These are phyloP conservation scores for Dioctria rufipes DNA, from an alignment of 2,888 invertebrate species.

Conservation along the genomic window DNA sequence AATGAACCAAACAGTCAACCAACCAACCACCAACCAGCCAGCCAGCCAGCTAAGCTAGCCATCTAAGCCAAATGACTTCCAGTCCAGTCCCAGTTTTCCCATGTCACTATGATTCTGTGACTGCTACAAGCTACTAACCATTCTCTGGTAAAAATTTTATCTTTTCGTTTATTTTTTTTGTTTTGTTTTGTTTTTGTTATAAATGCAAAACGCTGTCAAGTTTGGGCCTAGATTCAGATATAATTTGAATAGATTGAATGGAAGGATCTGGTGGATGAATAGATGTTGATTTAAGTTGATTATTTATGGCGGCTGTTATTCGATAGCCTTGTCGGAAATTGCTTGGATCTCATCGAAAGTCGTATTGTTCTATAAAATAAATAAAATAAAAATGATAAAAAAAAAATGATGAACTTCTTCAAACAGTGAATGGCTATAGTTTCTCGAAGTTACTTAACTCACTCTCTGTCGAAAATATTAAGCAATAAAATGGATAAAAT, in stretches of 20 bases:
- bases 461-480: conserved; percentile 22
- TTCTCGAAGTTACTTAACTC: conserved; percentile 9
- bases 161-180: background rate
- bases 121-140: conserved; percentile 23
- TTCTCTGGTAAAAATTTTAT: background rate
- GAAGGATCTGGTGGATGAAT: conserved; percentile 37
- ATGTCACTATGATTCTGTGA: conserved; percentile 40
- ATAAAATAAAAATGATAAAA: too few relatives aligned
- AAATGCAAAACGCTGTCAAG: conserved; percentile 8
- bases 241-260: conserved; percentile 52
- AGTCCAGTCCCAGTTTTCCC: conserved; percentile 22
- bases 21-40: too few relatives aligned
- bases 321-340: conserved; percentile 51
- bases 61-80: conserved; percentile 14
- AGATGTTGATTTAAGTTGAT: conserved; percentile 39
- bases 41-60: too few relatives aligned
- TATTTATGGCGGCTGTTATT: conserved; percentile 51
- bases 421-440: background rate
- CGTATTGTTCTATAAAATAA: conserved; percentile 12
- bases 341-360: conserved; percentile 24
- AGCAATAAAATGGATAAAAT: conserved; percentile 34
- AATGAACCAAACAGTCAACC: background rate
- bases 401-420: conserved; percentile 35
- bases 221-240: conserved; percentile 28
- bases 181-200: too few relatives aligned